Evolutionary conservation across 92 coral and sea anemone genomes (phyloP), one percentile per base, ranked within the genome.

Genomic region (Actinernus sp.): DNA sequence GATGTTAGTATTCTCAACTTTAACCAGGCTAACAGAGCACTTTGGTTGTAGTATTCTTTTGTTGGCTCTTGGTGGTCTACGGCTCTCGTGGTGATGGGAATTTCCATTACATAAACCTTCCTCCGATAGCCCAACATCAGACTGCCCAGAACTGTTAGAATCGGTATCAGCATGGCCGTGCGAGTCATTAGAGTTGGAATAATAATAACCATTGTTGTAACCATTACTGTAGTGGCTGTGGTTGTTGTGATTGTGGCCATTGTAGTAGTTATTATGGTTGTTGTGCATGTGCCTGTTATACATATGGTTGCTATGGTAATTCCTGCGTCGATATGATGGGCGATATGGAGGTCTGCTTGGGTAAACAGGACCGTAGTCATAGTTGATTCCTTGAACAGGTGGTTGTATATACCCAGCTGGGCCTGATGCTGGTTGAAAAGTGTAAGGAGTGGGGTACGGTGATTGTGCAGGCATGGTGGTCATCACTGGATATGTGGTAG

Each of bases 271-370:
- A 17, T 45, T 45, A 63, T 67, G 64, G 65, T 74, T 63, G 73
- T 71, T 72, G 65, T 89, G 75, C 38, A 49, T 68, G 58, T 76
- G 55, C 52, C 92, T 70, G 57, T 54, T 52, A 29, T 72, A 55
- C 3, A 84, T 44, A 53, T 78, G 72, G 59, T 53, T 58, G 40
- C 65, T 51, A 26, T 74, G 76, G 58, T 55, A 55, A 45, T 85
- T 85, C 46, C 92, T 40, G 46, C 92, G 89, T 41, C 80, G 43
- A 61, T 52, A 81, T 3, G 60, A 64, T 31, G 88, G 66, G 14
- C 97, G 84, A 64, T 86, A 81, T 23, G 49, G 87, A 16, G 82
- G 84, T 52, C 92, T 76, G 68, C 78, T 50, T 16, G 83, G 72
- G 64, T 69, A 81, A 21, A 57, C 37, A 32, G 71, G 73, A 52